Conservation (phyloP, 2,797 vertebrate genomes). For the Hydrocynus forskahlii region DNA sequence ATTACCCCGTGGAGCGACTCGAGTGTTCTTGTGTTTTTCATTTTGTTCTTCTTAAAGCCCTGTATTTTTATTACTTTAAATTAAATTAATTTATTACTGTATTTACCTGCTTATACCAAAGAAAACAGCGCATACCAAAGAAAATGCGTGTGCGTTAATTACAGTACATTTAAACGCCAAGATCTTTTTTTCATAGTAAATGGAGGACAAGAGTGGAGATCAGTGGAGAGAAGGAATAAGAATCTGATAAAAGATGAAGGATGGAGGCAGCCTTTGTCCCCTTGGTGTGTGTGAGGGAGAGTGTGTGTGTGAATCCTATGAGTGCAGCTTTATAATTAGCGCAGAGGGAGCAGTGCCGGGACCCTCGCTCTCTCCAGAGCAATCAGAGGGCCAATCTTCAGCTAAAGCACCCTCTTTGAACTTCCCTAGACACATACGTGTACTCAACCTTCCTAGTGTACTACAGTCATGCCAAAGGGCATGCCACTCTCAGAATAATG, state of each 20-base stretch:
- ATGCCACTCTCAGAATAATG: too few species aligned
- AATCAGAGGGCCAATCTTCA: constrained; percentile 10
- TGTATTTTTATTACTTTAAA: too few species aligned
- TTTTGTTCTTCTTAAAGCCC: too few species aligned
- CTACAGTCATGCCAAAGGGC: too few species aligned
- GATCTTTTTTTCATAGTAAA: neutral
- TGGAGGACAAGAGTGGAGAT: neutral
- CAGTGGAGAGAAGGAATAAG: neutral
- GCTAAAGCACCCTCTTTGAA: constrained; percentile 4
- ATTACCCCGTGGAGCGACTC: too few species aligned
- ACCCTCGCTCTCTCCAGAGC: neutral
- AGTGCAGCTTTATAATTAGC: constrained; percentile 43
- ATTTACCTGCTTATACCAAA: too few species aligned
- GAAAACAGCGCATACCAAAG: too few species aligned
- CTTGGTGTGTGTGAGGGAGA: neutral
- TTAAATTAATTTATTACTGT: too few species aligned
- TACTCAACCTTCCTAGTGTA: constrained; percentile 22
- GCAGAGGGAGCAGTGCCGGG: constrained; percentile 14
- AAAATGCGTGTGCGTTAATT: too few species aligned
- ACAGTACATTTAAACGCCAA: neutral
- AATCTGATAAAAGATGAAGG: constrained; percentile 18
- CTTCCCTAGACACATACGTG: constrained; percentile 23
- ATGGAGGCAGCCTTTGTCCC: constrained; percentile 16
- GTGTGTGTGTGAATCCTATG: neutral
- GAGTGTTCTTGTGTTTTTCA: too few species aligned